phyloP scores from a whole-genome alignment of 2,888 invertebrate species.

The Ophonus ardosiacus region DNA sequence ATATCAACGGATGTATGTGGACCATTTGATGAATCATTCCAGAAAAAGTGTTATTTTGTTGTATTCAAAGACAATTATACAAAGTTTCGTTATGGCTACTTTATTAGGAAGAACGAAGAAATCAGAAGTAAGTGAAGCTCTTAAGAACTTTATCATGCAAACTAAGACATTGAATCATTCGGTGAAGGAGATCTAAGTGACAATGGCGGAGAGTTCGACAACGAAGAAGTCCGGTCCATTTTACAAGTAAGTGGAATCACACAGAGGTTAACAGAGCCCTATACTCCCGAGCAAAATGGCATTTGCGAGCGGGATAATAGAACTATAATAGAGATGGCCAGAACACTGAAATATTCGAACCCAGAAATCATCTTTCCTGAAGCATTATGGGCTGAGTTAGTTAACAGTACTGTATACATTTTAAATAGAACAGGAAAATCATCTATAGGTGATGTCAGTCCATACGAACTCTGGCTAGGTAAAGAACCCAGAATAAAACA shows the following conservation, averaged over 20 bases:
- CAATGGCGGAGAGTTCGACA: constrained; percentile 65
- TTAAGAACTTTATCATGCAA: too few species aligned
- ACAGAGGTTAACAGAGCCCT: neutral
- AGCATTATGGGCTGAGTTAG: constrained; percentile 65
- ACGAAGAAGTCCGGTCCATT: constrained; percentile 34
- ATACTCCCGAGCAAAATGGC: constrained; percentile 29
- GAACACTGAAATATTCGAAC: constrained; percentile 28
- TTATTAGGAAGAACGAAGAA: too few species aligned
- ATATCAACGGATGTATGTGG: too few species aligned
- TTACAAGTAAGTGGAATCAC: constrained; percentile 10
- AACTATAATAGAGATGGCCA: constrained; percentile 13
- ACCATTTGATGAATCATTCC: too few species aligned
- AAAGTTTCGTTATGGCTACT: too few species aligned
- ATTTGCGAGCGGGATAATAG: too few species aligned
- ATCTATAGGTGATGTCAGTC: constrained; percentile 65
- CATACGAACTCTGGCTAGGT: constrained; percentile 68
- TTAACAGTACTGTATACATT: constrained; percentile 64
- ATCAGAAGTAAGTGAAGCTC: too few species aligned
- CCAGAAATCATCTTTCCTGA: constrained; percentile 62
- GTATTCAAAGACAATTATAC: too few species aligned
- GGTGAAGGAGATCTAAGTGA: constrained; percentile 70
- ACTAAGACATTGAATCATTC: too few species aligned
- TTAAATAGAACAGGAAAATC: constrained; percentile 67
- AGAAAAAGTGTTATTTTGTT: too few species aligned
- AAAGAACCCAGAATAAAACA: constrained; percentile 65